Base-by-base conservation (phyloP, 2,797 vertebrate genomes). In the Cynodonichthys magdalenae region DNA sequence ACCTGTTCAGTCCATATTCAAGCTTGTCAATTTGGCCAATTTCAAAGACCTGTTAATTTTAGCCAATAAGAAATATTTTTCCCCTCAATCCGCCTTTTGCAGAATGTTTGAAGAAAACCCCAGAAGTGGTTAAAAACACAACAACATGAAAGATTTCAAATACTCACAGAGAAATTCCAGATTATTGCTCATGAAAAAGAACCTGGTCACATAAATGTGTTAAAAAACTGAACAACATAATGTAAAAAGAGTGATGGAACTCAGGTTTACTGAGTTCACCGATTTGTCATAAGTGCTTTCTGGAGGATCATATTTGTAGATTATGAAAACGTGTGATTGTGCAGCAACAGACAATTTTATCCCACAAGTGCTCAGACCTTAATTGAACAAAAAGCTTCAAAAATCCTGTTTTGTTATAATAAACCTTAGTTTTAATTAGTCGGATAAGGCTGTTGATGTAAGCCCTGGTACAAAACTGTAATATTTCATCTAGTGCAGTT, bases 11-110 rank as follows among this genome's bases (percentile, higher is more conserved):
- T 66, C 56, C 63, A 52, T 27, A 72, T 84, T 82, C 74, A 79
- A 66, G 66, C 73, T 67, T 76, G 74, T 77, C 77, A 78, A 78
- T 88, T 80, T 86, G 69, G 63, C 69, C 65, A 60, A 70, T 86
- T 86, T 85, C 73, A 82, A 85, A 89, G 75, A 78, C 67, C 69
- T 64, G 70, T 79, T 87, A 74, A 83, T 88, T 89, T 88, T 63
- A 77, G 74, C 74, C 67, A 24, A 39, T 9, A 36, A 57, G 71
- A 66, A 74, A 66, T 56, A 0, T 74, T 77, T 74, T 15, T 31
- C 10, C 36, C 53, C 19, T 62, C 63, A 69, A 80, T 68, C 59
- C 53, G 54, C 74, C 74, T 84, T 74, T 51, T n/a, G 2, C 27
- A 34, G 72, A 70, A 79, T 47, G 71, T 59, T 75, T 79, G 68